phyloP scores from a whole-genome alignment of 2,888 invertebrate genomes.

The Pterobdella sp. region DNA sequence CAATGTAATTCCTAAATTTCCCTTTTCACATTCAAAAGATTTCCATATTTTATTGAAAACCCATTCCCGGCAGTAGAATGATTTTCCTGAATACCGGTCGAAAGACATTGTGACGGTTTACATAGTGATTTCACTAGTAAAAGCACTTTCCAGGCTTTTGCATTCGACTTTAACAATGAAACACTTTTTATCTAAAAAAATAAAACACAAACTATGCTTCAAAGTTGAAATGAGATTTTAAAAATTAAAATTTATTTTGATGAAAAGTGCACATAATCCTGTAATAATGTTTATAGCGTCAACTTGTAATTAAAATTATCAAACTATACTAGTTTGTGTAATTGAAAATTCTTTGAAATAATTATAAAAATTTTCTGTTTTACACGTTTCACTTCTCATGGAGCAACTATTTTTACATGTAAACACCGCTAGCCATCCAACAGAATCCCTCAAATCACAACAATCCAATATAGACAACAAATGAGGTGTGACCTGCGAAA shows the following conservation, averaged over 20 bases:
- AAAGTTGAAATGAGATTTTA: background rate
- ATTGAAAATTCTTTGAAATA: background rate
- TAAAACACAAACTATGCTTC: background rate
- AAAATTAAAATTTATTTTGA: background rate
- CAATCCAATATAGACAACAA: background rate
- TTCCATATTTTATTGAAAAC: slow-evolving; percentile 85
- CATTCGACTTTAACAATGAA: background rate
- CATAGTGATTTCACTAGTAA: background rate
- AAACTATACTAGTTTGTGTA: background rate
- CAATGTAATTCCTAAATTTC: slow-evolving; percentile 78
- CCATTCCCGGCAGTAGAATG: slow-evolving; percentile 86
- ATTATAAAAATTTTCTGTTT: background rate
- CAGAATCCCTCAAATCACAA: background rate
- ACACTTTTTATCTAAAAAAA: background rate
- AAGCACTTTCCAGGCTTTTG: background rate
- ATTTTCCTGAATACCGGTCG: slow-evolving; percentile 45
- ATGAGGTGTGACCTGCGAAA: background rate
- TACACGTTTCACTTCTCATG: too few relatives aligned
- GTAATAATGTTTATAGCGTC: too few relatives aligned
- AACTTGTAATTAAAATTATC: too few relatives aligned
- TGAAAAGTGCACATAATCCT: slow-evolving; percentile 2
- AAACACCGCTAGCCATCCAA: background rate
- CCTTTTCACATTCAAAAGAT: slow-evolving; percentile 66
- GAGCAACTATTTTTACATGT: background rate
- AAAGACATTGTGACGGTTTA: slow-evolving; percentile 41